Evolutionary conservation across 2,797 vertebrate species (phyloP), one percentile per base, ranked within the genome.

Genomic region (Pampus argenteus): DNA sequence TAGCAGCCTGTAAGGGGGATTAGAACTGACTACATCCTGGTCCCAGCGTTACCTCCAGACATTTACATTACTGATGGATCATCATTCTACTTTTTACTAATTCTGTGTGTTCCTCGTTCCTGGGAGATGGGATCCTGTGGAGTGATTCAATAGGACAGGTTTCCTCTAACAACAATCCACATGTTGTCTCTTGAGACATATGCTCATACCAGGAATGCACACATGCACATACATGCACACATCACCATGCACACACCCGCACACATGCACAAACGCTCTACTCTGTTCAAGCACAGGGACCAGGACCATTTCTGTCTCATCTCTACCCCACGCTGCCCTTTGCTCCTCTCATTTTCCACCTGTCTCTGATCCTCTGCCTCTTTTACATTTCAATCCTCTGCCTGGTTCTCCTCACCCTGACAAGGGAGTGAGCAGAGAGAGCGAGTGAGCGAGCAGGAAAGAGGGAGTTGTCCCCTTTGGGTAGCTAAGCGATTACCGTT

Each of bases 321-420:
- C 87, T 81, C 69, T 73, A 68, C 52, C 78, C 71, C 61, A 61
- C 75, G 75, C 66, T 86, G 82, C 82, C 88, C 89, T 93, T 90
- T 90, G 82, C 88, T 83, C 83, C 80, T 85, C 78, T 92, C 88
- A 86, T 90, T 91, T 87, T 84, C 85, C 80, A 81, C 80, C 90
- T 87, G 83, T 84, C 90, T 92, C 89, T 91, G 89, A 90, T 93
- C 88, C 87, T 78, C 81, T 81, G 74, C 76, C 77, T 89, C 68
- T 89, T 91, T 92, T 91, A 88, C 89, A 90, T 92, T 93, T 93
- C 91, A 91, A 90, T 89, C 89, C 86, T 48, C 44, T 2, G 61
- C 77, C 82, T 88, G 86, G 74, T 87, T 82, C 78, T 85, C 80
- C 81, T 81, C 38, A 8, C 78, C 72, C 82, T 81, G 88, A 87